Conservation (phyloP, 2,888 invertebrate species). For the Tachina fera region DNA sequence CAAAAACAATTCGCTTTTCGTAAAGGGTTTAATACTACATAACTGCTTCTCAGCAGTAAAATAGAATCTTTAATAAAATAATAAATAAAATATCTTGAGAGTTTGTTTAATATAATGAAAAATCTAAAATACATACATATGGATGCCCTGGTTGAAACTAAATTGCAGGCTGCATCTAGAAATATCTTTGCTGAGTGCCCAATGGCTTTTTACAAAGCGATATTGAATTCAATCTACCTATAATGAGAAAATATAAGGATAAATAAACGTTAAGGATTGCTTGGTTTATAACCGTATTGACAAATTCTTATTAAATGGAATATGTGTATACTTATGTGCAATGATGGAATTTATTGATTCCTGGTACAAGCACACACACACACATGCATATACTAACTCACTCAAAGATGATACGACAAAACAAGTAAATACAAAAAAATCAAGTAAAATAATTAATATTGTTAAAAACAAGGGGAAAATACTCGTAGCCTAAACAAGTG, state of each 20-base stretch:
- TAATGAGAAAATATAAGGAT: background rate
- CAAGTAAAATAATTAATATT: background rate
- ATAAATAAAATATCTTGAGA: slow-evolving; percentile 20
- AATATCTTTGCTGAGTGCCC: background rate
- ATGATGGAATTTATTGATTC: background rate
- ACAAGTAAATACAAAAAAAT: background rate
- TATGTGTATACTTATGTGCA: background rate
- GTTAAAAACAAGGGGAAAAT: background rate
- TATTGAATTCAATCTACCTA: slow-evolving; percentile 21
- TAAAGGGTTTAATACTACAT: background rate
- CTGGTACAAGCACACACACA: background rate
- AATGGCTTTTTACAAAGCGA: background rate
- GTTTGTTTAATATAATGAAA: slow-evolving; percentile 7
- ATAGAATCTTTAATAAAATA: slow-evolving; percentile 4
- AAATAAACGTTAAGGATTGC: background rate
- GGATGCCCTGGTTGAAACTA: background rate
- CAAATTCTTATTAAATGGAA: slow-evolving; percentile 13
- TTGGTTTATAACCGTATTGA: background rate
- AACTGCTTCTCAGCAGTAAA: background rate
- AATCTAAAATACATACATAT: background rate
- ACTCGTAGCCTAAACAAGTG: background rate
- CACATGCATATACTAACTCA: background rate
- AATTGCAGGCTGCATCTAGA: slow-evolving; percentile 27
- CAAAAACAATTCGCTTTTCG: background rate
- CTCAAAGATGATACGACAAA: background rate